A percentile compares a stretch with the other conserved stretches of the same genome.
phyloP scores from a whole-genome alignment of 1,140 invertebrate genomes.

The Halictus rubicundus region DNA sequence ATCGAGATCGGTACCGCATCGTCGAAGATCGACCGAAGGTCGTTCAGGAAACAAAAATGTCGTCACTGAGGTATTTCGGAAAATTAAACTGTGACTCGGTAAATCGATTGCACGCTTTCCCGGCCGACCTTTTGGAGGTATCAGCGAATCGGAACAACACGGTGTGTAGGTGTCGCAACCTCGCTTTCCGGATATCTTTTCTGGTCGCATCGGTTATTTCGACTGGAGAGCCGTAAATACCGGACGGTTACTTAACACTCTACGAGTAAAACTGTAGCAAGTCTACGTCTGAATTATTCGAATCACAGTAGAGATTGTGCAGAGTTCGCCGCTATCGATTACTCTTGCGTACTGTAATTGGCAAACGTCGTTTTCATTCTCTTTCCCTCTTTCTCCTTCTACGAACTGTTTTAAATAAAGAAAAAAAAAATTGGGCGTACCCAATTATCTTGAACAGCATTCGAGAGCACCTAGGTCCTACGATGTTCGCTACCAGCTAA shows the following conservation, averaged over 20 bases:
- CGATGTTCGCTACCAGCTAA: neutral
- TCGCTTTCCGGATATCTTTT: neutral
- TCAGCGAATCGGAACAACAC: neutral
- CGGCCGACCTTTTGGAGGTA: conserved; percentile 30
- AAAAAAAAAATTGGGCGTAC: neutral
- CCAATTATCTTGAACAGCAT: neutral
- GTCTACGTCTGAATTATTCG: conserved; percentile 14
- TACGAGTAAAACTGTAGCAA: conserved; percentile 19
- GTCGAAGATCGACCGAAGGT: neutral
- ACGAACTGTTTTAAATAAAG: neutral
- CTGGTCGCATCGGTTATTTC: conserved; percentile 28
- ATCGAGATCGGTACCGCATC: neutral
- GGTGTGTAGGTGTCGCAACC: neutral
- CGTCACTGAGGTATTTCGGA: conserved; percentile 9
- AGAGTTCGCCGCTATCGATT: neutral
- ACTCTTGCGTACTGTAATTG: neutral
- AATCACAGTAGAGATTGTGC: conserved; percentile 37
- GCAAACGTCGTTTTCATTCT: neutral
- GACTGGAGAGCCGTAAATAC: neutral
- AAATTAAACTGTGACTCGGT: neutral
- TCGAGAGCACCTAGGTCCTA: neutral
- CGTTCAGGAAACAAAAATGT: conserved; percentile 14
- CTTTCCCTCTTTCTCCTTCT: too few species aligned
- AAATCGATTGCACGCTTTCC: conserved; percentile 39
- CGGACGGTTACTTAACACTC: neutral